These are phyloP conservation scores for Triops longicaudatus DNA, from an alignment of 1,140 invertebrate genomes.

Conservation along the genomic window DNA sequence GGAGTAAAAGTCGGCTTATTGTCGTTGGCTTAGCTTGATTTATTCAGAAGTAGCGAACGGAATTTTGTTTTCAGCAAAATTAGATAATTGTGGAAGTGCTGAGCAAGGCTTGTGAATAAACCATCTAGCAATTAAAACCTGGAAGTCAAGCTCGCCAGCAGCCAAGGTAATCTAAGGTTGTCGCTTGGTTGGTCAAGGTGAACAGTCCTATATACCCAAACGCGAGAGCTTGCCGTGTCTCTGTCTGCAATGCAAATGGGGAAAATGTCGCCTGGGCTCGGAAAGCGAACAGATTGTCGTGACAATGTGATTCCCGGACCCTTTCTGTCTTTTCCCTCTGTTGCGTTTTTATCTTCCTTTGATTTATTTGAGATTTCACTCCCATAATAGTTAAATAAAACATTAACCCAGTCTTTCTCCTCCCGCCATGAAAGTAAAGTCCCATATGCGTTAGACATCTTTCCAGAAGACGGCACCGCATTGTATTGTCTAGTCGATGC, in stretches of 20 bases:
- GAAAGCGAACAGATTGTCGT: background rate
- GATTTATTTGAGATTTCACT: background rate
- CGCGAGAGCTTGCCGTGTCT: background rate
- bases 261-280: background rate
- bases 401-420: background rate
- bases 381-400: background rate
- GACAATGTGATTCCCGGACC: background rate
- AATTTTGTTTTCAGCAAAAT: too few species aligned
- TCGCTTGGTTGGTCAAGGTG: background rate
- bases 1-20: too few species aligned
- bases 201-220: background rate
- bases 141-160: too few species aligned
- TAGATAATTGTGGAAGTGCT: too few species aligned
- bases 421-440: background rate
- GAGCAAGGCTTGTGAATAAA: too few species aligned
- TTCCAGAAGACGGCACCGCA: background rate
- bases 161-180: background rate
- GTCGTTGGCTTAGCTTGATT: too few species aligned
- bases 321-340: background rate
- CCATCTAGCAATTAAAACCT: too few species aligned
- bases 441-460: background rate
- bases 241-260: background rate
- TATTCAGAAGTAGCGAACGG: too few species aligned
- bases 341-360: background rate
- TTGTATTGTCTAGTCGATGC: background rate